These are phyloP conservation scores for Choristoneura rosaceana DNA, from an alignment of 2,888 invertebrate species.

Conservation along the genomic window DNA sequence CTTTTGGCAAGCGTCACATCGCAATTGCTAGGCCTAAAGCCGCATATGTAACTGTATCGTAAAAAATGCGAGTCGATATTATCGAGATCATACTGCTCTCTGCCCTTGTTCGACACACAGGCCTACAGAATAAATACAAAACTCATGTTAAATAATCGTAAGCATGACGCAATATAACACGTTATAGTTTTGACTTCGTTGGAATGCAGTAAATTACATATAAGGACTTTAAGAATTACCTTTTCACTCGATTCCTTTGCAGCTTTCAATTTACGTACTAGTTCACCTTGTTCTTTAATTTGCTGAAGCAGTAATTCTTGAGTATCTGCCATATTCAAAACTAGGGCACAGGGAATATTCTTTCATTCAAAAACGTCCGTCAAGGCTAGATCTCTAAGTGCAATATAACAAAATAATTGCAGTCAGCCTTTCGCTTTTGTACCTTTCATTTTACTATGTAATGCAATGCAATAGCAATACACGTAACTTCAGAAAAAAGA, in stretches of 20 bases:
- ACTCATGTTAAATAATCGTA: conserved; percentile 10
- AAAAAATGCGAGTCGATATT: conserved; percentile 77
- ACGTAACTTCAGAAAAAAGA: conserved; percentile 26
- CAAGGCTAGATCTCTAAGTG: conserved; percentile 62
- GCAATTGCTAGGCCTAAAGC: conserved; percentile 81
- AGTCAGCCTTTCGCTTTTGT: conserved; percentile 60
- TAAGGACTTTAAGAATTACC: conserved; percentile 77
- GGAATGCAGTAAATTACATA: conserved; percentile 9
- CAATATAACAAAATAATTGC: conserved; percentile 55
- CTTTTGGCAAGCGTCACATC: conserved; percentile 75
- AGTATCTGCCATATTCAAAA: conserved; percentile 67
- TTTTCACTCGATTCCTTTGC: conserved; percentile 91
- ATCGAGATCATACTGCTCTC: conserved; percentile 57
- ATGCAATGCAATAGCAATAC: conserved; percentile 25
- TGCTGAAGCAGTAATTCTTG: conserved; percentile 70
- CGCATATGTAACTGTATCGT: conserved; percentile 84
- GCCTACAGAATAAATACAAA: conserved; percentile 64
- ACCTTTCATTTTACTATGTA: conserved; percentile 62
- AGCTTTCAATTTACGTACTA: conserved; percentile 92
- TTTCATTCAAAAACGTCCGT: conserved; percentile 48
- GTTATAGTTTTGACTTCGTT: conserved; percentile 12
- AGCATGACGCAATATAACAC: conserved; percentile 18
- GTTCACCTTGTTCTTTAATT: conserved; percentile 89
- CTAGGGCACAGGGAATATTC: conserved; percentile 41
- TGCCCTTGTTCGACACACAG: conserved; percentile 43